Base-by-base conservation (phyloP, 1,140 invertebrate species). In the Caerostris darwini region DNA sequence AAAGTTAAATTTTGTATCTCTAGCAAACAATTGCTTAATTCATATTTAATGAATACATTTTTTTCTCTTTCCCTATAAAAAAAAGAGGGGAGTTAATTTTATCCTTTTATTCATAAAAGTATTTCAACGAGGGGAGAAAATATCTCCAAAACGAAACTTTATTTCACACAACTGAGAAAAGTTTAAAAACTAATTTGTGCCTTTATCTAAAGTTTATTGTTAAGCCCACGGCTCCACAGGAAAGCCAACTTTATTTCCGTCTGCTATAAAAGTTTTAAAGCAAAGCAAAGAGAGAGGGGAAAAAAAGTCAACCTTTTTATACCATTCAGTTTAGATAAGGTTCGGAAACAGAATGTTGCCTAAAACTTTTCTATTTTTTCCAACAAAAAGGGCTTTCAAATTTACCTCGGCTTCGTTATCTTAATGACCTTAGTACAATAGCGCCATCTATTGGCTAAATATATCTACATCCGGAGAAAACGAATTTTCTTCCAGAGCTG, bases 361-460 rank as follows among this genome's bases (percentile, higher is more conserved):
- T 10, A 88, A 88, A 88, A 88, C 58, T 88, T 88, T 64, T 88
- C 61, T 34, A 58, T 54, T 64, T 88, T 50, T 64, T 64, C 50
- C 86, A 6, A 64, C 59, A 88, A 88, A 88, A 88, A 50, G 61
- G 19, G 3, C 17, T 67, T 88, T 64, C 59, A 77, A 90, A 90
- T 90, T 90, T 71, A 8, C 88, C 88, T 57, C 54, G 53, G 34
- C 67, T 58, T 71, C 88, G 64, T 90, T 90, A 90, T 90, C 88
- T 90, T 90, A 90, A 90, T 77, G 88, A 90, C 88, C 67, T 57
- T 6, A 56, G 64, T 19, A 90, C 67, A 90, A 90, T 69, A 77
- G 64, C 88, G 64, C 88, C 88, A 77, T 90, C 88, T 90, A 58
- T 90, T 57, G 67, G 67, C 88, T 56, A 90, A 90, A 90, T 56